Evolutionary conservation across 2,113 vertebrate genomes (phyloP).

Genomic region (Athene cunicularia): DNA sequence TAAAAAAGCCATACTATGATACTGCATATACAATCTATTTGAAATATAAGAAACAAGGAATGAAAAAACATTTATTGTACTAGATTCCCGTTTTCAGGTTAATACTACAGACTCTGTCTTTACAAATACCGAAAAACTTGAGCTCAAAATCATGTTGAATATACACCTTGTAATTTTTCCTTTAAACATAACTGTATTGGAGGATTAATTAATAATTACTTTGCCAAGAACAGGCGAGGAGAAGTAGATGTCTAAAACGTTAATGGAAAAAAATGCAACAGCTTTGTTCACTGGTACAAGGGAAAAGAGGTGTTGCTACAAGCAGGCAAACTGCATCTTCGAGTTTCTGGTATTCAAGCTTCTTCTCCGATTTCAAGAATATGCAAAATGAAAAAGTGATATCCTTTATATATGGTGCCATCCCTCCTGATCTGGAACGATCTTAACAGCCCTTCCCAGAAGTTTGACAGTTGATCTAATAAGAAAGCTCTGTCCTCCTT

Average conservation of each 20-base stretch:
- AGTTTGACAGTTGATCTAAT: not conserved
- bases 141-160: not conserved
- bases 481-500: not conserved
- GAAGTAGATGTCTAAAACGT: not conserved
- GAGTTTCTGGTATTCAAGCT: not conserved
- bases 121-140: not conserved
- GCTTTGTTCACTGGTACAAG: not conserved
- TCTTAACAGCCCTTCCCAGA: not conserved
- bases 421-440: not conserved
- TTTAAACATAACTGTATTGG: not conserved
- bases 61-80: not conserved
- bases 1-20: not conserved
- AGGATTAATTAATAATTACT: not conserved
- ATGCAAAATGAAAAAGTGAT: not conserved
- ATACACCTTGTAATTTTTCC: not conserved
- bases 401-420: not conserved
- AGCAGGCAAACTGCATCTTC: not conserved
- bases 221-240: not conserved
- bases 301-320: not conserved
- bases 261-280: not conserved
- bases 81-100: not conserved
- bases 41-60: not conserved
- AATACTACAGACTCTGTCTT: not conserved
- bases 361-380: not conserved
- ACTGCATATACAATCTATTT: not conserved